Conservation (phyloP, 1,140 invertebrate species). For the Cotesia chilonis region DNA sequence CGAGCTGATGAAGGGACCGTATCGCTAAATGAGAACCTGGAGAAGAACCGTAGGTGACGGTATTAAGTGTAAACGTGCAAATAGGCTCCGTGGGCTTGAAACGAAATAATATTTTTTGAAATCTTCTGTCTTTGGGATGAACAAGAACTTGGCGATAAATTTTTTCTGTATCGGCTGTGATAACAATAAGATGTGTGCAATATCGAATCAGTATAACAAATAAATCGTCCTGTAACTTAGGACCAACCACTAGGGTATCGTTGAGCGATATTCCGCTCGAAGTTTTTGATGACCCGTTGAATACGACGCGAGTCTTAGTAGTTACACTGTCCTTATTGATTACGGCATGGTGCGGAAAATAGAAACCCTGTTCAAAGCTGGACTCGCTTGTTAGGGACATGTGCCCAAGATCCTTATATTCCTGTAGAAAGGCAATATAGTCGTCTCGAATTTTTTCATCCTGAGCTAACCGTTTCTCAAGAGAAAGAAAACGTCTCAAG, state of each 20-base stretch:
- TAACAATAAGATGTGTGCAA: too few relatives aligned
- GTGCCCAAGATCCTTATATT: constrained; percentile 44
- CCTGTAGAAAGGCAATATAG: constrained; percentile 36
- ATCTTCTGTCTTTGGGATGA: too few relatives aligned
- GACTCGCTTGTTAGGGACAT: constrained; percentile 22
- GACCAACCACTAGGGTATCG: too few relatives aligned
- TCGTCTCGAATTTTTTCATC: constrained; percentile 18
- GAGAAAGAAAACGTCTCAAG: constrained; percentile 15
- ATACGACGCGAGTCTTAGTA: background rate
- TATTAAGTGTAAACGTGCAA: too few relatives aligned
- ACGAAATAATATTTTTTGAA: too few relatives aligned
- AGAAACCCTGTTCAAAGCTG: constrained; percentile 16
- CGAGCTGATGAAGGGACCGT: constrained; percentile 36
- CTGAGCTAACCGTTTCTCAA: constrained; percentile 11
- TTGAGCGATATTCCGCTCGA: background rate
- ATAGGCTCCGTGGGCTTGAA: too few relatives aligned
- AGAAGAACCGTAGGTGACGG: too few relatives aligned
- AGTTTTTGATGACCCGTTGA: constrained; percentile 10
- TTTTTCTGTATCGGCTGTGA: too few relatives aligned
- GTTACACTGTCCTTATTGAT: background rate
- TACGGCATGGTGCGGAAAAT: constrained; percentile 22
- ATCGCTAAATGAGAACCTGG: constrained; percentile 37
- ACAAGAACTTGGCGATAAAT: too few relatives aligned
- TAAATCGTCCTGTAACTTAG: too few relatives aligned
- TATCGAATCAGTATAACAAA: too few relatives aligned